Evolutionary conservation across 2,797 vertebrate species (phyloP), one percentile per base, ranked within the genome.

Genomic region (Pipistrellus pygmaeus): DNA sequence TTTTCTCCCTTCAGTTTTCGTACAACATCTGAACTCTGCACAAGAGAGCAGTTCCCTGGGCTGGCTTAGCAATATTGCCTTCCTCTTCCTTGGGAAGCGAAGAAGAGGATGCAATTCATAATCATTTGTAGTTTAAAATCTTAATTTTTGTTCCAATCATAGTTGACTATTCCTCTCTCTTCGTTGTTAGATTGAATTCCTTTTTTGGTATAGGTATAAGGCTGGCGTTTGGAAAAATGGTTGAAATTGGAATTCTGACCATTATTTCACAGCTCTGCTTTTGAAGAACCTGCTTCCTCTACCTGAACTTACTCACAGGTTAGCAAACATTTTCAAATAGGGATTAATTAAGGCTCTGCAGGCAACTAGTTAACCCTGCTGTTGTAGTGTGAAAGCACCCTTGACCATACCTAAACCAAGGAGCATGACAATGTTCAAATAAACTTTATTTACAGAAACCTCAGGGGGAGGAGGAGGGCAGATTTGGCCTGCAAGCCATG

Each of bases 331-430:
- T 85, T 92, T 64, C 18, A 73, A 76, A 46, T 3, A 44, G 23
- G 90, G 13, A 30, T 88, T 72, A 20, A 27, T 89, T 89, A 57
- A 80, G 44, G 30, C 8, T 89, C 92, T 92, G 71, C 10, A n/a
- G 35, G 60, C 35, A 85, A 23, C 18, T 27, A 68, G 10, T 64
- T 25, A 85, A 55, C 27, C 60, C 38, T 88, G 62, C 5, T 75
- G 3, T 38, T 69, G 3, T 62, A 71, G 10, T 18, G 9, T 38
- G 25, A 73, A 85, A 72, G 17, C 23, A 73, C 5, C 44, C 41
- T 68, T 14, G 10, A 9, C 1, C 27, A n/a, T 46, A 41, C 3
- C 41, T 60, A 60, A 57, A n/a, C n/a, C 20, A 27, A 18, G 2
- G n/a, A 60, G 17, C 3, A n/a, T 35, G 48, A 8, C 5, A 15